phyloP scores from a whole-genome alignment of 2,113 vertebrate genomes.

The Barbus barbus region DNA sequence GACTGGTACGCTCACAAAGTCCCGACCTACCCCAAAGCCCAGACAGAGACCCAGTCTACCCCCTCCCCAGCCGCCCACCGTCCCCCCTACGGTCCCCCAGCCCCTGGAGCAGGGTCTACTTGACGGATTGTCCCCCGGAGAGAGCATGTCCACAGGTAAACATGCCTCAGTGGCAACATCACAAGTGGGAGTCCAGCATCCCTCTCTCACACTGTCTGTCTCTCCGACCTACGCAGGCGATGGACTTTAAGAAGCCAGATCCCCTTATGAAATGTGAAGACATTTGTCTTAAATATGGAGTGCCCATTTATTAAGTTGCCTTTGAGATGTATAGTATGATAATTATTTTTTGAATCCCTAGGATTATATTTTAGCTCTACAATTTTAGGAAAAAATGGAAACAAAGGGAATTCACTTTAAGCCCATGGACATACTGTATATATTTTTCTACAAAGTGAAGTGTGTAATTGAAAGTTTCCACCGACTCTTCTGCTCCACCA shows the following conservation, averaged over 20 bases:
- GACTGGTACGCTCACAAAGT: constrained; percentile 87
- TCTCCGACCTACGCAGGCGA: constrained; percentile 75
- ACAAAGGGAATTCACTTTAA: constrained; percentile 48
- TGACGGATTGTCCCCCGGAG: constrained; percentile 88
- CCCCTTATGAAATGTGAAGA: constrained; percentile 38
- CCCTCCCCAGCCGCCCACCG: constrained; percentile 85
- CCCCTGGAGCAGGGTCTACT: constrained; percentile 83
- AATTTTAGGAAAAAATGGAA: constrained; percentile 25
- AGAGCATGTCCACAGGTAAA: constrained; percentile 96
- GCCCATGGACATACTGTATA: constrained; percentile 5
- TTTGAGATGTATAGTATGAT: constrained; percentile 39
- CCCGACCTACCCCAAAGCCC: constrained; percentile 86
- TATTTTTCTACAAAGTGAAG: background rate
- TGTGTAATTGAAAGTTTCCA: background rate
- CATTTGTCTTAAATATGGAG: constrained; percentile 31
- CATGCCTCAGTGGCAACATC: constrained; percentile 65
- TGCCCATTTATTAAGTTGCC: constrained; percentile 43
- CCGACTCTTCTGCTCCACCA: background rate
- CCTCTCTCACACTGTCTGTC: constrained; percentile 77
- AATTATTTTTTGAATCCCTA: constrained; percentile 3
- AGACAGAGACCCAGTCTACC: constrained; percentile 90
- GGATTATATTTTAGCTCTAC: constrained; percentile 12
- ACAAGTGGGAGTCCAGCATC: constrained; percentile 72
- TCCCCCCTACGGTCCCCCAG: constrained; percentile 77
- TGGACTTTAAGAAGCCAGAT: constrained; percentile 60